Evolutionary conservation across 2,113 vertebrate species (phyloP).

Genomic region (Gadus macrocephalus): DNA sequence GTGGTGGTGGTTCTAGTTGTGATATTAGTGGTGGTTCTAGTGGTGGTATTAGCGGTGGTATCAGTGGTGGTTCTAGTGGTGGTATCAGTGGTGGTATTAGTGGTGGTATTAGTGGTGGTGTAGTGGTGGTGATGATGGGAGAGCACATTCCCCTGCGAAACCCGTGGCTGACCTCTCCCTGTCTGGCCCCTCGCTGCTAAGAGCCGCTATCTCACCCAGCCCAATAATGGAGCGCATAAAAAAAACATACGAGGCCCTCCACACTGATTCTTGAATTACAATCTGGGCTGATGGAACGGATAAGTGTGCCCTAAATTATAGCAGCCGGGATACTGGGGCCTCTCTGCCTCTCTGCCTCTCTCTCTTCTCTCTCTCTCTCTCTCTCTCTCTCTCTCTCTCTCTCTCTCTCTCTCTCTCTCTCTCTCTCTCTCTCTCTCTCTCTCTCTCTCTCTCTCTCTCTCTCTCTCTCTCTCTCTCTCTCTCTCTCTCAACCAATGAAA

Average conservation of each 20-base stretch:
- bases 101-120: not conserved
- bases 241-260: conserved; percentile 59
- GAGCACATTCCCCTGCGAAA: conserved; percentile 79
- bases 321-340: conserved; percentile 49
- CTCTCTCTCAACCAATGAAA: conserved; percentile 54
- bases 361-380: conserved; percentile 33
- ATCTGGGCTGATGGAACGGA: conserved; percentile 71
- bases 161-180: conserved; percentile 73
- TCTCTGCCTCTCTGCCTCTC: conserved; percentile 37
- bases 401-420: conserved; percentile 13
- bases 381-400: conserved; percentile 35
- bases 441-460: conserved; percentile 34
- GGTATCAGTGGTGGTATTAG: no score
- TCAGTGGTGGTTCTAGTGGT: conserved; percentile 20
- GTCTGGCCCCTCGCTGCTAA: conserved; percentile 72
- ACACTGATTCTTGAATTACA: conserved; percentile 77
- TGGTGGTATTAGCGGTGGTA: no score
- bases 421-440: conserved; percentile 5
- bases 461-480: conserved; percentile 16
- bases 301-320: conserved; percentile 73
- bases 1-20: no score
- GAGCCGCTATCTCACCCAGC: conserved; percentile 60
- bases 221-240: conserved; percentile 71
- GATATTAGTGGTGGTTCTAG: no score
- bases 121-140: conserved; percentile 52